These are phyloP conservation scores for Sebastes oblongus DNA, from an alignment of 2,797 vertebrate species.

Conservation along the genomic window DNA sequence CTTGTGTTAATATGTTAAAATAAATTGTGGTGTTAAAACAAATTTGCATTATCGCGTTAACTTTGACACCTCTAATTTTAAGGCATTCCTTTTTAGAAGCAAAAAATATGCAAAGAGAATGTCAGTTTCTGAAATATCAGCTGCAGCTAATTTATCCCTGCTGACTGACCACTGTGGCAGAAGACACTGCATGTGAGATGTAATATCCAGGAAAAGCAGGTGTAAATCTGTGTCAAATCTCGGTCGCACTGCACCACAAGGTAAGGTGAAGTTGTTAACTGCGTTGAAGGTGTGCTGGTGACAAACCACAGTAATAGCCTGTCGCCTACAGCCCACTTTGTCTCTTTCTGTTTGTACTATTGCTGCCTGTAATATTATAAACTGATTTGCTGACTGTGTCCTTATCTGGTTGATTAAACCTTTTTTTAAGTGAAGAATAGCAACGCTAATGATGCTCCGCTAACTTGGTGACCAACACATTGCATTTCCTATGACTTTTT, in stretches of 20 bases:
- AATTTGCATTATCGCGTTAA: no score
- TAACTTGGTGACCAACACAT: not conserved
- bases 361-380: not conserved
- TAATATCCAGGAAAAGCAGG: no score
- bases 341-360: not conserved
- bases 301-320: not conserved
- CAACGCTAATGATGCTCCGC: not conserved
- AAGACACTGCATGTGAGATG: no score
- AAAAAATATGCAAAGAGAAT: no score
- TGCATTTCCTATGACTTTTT: not conserved
- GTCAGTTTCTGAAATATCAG: not conserved
- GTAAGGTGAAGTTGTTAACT: not conserved
- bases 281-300: not conserved
- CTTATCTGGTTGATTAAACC: not conserved
- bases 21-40: no score
- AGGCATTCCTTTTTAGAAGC: not conserved
- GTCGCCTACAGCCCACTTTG: no score
- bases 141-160: not conserved
- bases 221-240: not conserved
- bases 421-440: no score
- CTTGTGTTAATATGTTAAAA: no score
- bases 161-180: not conserved
- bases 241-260: not conserved
- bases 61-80: not conserved
- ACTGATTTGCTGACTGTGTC: not conserved